phyloP scores from a whole-genome alignment of 2,888 invertebrate genomes.

The Amphipoea lucens region DNA sequence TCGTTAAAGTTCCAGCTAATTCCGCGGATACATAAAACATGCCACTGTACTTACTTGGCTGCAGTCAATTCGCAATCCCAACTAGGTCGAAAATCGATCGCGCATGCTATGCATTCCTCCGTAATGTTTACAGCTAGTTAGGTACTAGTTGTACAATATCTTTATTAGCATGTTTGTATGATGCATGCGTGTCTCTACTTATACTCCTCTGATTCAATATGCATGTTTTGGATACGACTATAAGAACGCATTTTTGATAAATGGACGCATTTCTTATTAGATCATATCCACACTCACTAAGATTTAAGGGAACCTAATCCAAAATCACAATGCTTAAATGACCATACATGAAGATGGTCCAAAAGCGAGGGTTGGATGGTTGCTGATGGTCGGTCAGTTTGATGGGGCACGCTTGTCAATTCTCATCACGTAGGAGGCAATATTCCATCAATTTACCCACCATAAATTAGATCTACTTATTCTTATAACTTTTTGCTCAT shows the following conservation, averaged over 20 bases:
- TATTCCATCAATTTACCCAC: not conserved
- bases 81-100: conserved; percentile 70
- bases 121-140: conserved; percentile 45
- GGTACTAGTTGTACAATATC: conserved; percentile 35
- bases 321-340: not conserved
- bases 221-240: not conserved
- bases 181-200: not conserved
- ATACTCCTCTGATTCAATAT: not conserved
- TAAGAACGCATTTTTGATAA: not conserved
- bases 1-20: conserved; percentile 36
- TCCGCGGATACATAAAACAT: conserved; percentile 48
- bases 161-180: conserved; percentile 39
- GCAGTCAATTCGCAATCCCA: conserved; percentile 62
- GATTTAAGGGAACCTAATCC: too few relatives aligned
- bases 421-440: too few relatives aligned
- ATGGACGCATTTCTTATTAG: not conserved
- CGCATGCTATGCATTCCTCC: conserved; percentile 56
- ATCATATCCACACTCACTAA: not conserved
- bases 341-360: not conserved
- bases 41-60: conserved; percentile 50
- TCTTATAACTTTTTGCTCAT: conserved; percentile 20
- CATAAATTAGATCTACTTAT: not conserved
- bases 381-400: not conserved
- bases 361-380: not conserved
- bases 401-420: not conserved